Base-by-base conservation (phyloP, 1,140 invertebrate species). In the Cydia strobilella region DNA sequence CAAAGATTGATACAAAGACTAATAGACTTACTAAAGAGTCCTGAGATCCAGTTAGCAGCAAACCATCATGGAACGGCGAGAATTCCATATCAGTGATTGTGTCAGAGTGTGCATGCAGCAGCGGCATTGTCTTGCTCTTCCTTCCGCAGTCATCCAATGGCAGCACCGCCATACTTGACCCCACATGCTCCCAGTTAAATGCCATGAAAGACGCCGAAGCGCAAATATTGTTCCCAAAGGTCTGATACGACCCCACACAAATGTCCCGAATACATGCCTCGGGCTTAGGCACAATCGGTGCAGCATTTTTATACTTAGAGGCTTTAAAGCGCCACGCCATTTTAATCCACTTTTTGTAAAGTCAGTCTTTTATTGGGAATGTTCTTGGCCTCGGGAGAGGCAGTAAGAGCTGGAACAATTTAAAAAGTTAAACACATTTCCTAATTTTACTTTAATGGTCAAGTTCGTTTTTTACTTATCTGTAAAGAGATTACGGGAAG, bases 281-380 rank as follows among this genome's bases (percentile, higher is more conserved):
- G 76, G 96, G 96, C 89, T 98, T 98, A 10, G 97, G 97, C 79
- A 98, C 96, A 86, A 98, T 98, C 27, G 98, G 97, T 78, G 97
- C 96, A 76, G 98, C 97, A 97, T 99, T 99, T 95, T 98, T 98
- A 91, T 98, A 99, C 90, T 99, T 99, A 74, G 98, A 98, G 87
- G 97, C 97, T 95, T 99, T 99, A 93, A 99, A 98, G 93, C 97
- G 94, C 97, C 97, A 98, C 92, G 97, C 97, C 97, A 97, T 98
- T 82, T 89, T 95, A 85, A 86, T 83, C 84, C 88, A 90, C 84
- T 85, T 89, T 89, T 77, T 79, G 82, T 81, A 80, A 84, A 84
- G 72, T 90, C 90, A 90, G 90, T 90, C 90, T 92, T 91, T 83
- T 83, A 73, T 81, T 85, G 87, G 89, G 90, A 92, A 92, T 91